Base-by-base conservation (phyloP, 1,140 invertebrate species). In the Formica exsecta region DNA sequence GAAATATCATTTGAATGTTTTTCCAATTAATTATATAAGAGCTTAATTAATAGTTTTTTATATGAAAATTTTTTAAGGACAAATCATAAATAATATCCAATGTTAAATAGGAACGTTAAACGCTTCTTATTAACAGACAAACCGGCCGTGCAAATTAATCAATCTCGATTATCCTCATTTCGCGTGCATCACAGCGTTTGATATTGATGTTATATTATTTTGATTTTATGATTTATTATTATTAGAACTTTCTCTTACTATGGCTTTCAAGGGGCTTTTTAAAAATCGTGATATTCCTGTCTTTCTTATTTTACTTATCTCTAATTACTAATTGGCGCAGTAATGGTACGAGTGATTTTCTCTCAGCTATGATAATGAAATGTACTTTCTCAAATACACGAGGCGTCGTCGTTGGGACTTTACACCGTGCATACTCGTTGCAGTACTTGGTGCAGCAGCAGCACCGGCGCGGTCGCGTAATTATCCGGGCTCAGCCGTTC, bases 401-500 rank as follows among this genome's bases (percentile, higher is more conserved):
- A 32, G 51, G 36, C 36, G 77, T 57, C 64, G 29, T 75, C 38
- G 65, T 48, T 48, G 44, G 0, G 19, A 8, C 32, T 44, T 48
- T 13, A 75, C 22, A 25, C 3, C 19, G 22, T 32, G 59, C 36
- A 57, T 22, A 44, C 38, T 81, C 75, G 85, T 86, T 79, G 57
- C 59, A n/a, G 75, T 25, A 68, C 41, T 36, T 74, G 44, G 19
- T 19, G 59, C 44, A 65, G 54, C 65, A 54, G 62, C 36, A 59
- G 38, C 25, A 62, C 44, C 36, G n/a, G 61, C 74, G 65, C 87
- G 83, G 62, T 57, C 75, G 62, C 71, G 87, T 88, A 89, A 89
- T 88, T 89, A 88, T 86, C 77, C 87, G 59, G 66, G 76, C 48
- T 36, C 62, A 59, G 75, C 68, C 62, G 71, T 88, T 86, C 87